Evolutionary conservation across 2,888 invertebrate species (phyloP).

Genomic region (Geotrupes spiniger): DNA sequence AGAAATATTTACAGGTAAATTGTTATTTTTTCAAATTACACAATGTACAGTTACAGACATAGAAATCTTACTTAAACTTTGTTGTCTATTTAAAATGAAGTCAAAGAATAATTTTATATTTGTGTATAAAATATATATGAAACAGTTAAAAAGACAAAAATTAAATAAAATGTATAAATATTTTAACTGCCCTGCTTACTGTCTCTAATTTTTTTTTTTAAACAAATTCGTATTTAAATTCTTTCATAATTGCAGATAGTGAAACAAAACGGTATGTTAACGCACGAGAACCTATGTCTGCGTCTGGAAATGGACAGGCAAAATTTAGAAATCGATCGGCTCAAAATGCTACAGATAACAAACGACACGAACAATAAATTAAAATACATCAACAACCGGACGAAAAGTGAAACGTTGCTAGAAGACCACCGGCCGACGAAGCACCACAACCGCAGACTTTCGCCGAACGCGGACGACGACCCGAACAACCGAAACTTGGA

Average conservation of each 20-base stretch:
- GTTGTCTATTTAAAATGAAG: too few relatives aligned
- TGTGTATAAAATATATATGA: too few relatives aligned
- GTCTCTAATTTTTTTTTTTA: too few relatives aligned
- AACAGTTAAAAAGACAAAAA: too few relatives aligned
- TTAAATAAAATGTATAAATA: too few relatives aligned
- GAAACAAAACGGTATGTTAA: constrained; percentile 46
- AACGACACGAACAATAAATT: constrained; percentile 40
- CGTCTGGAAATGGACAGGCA: constrained; percentile 45
- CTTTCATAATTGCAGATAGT: constrained; percentile 40
- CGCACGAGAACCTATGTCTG: constrained; percentile 47
- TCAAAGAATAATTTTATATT: too few relatives aligned
- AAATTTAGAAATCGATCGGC: constrained; percentile 35
- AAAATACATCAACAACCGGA: constrained; percentile 29
- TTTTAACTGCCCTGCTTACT: too few relatives aligned
- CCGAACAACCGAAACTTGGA: background rate
- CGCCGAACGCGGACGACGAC: too few relatives aligned
- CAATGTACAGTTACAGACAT: background rate
- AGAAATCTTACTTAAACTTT: background rate
- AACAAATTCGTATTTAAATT: too few relatives aligned
- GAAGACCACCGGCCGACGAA: background rate
- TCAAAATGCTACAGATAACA: constrained; percentile 36
- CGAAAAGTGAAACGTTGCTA: constrained; percentile 8
- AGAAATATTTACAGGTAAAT: constrained; percentile 47
- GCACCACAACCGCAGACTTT: background rate
- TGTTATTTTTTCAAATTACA: background rate